Evolutionary conservation across 2,113 vertebrate species (phyloP).

Genomic region (Cichladusa arquata): DNA sequence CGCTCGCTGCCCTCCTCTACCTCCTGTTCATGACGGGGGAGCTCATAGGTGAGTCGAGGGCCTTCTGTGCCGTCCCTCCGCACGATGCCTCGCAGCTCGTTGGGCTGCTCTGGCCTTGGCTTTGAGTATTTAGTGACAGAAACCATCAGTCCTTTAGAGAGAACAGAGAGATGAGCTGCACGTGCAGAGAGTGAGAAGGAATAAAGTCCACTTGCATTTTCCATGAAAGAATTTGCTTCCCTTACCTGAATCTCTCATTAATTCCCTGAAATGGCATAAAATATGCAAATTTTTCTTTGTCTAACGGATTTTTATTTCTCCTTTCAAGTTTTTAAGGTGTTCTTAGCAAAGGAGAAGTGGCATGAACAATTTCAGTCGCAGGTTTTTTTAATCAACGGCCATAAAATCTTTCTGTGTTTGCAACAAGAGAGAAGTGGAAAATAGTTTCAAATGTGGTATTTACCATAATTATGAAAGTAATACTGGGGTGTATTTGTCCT

Average conservation of each 20-base stretch:
- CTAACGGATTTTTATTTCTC: neutral
- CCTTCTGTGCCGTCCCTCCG: neutral
- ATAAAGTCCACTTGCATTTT: neutral
- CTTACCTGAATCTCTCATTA: neutral
- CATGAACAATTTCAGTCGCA: neutral
- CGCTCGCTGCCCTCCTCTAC: constrained; percentile 86
- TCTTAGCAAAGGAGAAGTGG: neutral
- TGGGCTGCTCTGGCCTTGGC: neutral
- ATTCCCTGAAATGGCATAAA: neutral
- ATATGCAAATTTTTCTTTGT: rapidly evolving
- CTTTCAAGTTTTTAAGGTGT: neutral
- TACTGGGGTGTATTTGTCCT: neutral
- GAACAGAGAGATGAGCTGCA: neutral
- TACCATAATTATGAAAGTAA: neutral
- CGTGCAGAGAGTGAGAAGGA: neutral
- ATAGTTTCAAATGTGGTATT: neutral
- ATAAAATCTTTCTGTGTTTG: neutral
- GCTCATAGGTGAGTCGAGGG: constrained; percentile 84
- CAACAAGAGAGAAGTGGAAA: neutral
- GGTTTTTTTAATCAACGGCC: neutral
- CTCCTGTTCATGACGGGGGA: constrained; percentile 92
- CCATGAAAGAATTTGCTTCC: neutral
- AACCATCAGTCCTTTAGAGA: neutral
- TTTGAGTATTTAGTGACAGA: neutral
- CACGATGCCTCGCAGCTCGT: neutral